Percentiles rank a stretch among this genome's conserved stretches.
Evolutionary conservation across 2,888 invertebrate genomes (phyloP).

Genomic region (Acleris cristana): DNA sequence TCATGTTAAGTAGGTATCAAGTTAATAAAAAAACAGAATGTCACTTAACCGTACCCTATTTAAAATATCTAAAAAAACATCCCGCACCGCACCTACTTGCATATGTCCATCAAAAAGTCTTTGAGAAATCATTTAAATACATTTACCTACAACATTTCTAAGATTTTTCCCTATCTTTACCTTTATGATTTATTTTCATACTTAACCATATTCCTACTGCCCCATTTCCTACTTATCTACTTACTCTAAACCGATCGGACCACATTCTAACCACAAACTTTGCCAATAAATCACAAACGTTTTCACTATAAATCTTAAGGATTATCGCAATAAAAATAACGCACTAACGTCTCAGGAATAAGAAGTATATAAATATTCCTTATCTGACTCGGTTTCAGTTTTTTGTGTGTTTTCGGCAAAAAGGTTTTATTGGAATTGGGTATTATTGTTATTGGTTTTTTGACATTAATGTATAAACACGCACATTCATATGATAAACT

Average conservation of each 20-base stretch:
- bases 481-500: background rate
- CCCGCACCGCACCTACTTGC: too few relatives aligned
- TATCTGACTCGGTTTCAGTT: conserved; percentile 45
- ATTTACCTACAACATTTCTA: too few relatives aligned
- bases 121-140: too few relatives aligned
- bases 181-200: too few relatives aligned
- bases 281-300: conserved; percentile 47
- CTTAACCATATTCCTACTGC: background rate
- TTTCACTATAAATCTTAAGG: conserved; percentile 49
- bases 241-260: conserved; percentile 35
- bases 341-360: conserved; percentile 47
- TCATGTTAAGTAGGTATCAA: too few relatives aligned
- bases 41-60: too few relatives aligned
- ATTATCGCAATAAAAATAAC: conserved; percentile 52
- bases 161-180: too few relatives aligned
- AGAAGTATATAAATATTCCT: conserved; percentile 46
- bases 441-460: background rate
- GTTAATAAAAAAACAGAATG: too few relatives aligned
- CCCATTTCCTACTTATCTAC: conserved; percentile 13
- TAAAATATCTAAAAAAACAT: too few relatives aligned
- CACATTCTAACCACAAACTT: conserved; percentile 47
- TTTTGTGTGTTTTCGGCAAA: conserved; percentile 41
- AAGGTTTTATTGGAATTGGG: conserved; percentile 26
- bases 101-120: too few relatives aligned
- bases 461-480: background rate